phyloP scores from a whole-genome alignment of 1,140 invertebrate species.

The Armadillidium nasatum region DNA sequence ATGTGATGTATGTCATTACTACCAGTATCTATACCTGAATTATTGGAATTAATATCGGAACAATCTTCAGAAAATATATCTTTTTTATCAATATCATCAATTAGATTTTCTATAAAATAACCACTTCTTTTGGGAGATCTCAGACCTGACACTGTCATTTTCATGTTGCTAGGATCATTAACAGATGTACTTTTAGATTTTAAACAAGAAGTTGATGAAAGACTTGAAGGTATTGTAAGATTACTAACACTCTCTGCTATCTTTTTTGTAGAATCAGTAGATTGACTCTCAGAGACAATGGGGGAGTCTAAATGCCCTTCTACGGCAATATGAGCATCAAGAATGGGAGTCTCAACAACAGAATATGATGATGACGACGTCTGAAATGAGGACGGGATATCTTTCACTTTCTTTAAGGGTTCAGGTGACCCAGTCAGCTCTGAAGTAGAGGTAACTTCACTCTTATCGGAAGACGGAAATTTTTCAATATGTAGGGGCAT shows the following conservation, averaged over 20 bases:
- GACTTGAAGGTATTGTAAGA: neutral
- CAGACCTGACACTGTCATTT: neutral
- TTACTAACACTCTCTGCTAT: neutral
- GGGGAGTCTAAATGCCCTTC: neutral
- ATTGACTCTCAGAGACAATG: neutral
- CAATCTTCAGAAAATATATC: neutral
- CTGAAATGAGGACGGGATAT: neutral
- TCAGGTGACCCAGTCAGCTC: neutral
- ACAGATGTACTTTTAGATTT: neutral
- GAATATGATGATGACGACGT: neutral
- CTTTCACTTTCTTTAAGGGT: neutral
- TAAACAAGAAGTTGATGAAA: neutral
- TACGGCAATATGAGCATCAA: neutral
- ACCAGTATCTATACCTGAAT: neutral
- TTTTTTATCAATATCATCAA: neutral
- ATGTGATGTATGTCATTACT: neutral
- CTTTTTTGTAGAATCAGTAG: neutral
- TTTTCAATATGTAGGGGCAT: conserved; percentile 4
- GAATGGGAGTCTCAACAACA: neutral
- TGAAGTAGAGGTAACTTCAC: neutral
- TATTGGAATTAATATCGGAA: too few relatives aligned
- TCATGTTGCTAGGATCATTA: neutral
- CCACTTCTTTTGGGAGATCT: neutral
- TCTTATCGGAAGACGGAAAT: neutral
- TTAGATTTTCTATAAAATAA: neutral